Base-by-base conservation (phyloP, 2,113 vertebrate genomes). In the Erythrocebus patas region DNA sequence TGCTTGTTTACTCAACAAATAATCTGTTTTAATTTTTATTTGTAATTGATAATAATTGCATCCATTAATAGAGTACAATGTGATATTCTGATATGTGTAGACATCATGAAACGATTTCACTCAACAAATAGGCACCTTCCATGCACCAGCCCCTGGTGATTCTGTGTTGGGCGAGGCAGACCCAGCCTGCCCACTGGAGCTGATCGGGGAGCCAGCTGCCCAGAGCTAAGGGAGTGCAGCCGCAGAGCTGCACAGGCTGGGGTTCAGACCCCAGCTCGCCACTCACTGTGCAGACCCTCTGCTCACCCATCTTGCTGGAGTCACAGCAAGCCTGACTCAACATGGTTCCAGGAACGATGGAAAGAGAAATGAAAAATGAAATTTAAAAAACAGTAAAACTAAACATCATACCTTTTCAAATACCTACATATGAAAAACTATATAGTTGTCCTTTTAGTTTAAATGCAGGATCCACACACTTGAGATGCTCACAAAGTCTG, bases 251-350 rank as follows among this genome's bases (percentile, higher is more conserved):
- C 35, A 45, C 27, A n/a, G 68, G 18, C 66, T 22, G 2, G 0
- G 22, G 16, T 4, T 38, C 32, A 8, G 48, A 23, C 16, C 14
- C 40, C 57, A 61, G 75, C 48, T n/a, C 2, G 2, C 57, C 20
- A 1, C 75, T 32, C 43, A 3, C 30, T 14, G 2, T 27, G 16
- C 50, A 0, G 0, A 27, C 7, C 35, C n/a, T 55, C 79, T 4
- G 43, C 23, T 12, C 27, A 18, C 38, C 72, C 61, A 1, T 64
- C 61, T 1, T 64, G 61, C 27, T 30, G 27, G 61, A 32, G 27
- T 64, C 1, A 0, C 3, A 1, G 52, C 17, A 27, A 22, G 11
- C 32, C 57, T 35, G 40, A 50, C 8, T 40, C 13, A n/a, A 16
- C 1, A 0, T 1, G 6, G 5, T 9, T 35, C 75, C 61, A 7